Evolutionary conservation across 2,888 invertebrate species (phyloP).

Genomic region (Agrotis segetum): DNA sequence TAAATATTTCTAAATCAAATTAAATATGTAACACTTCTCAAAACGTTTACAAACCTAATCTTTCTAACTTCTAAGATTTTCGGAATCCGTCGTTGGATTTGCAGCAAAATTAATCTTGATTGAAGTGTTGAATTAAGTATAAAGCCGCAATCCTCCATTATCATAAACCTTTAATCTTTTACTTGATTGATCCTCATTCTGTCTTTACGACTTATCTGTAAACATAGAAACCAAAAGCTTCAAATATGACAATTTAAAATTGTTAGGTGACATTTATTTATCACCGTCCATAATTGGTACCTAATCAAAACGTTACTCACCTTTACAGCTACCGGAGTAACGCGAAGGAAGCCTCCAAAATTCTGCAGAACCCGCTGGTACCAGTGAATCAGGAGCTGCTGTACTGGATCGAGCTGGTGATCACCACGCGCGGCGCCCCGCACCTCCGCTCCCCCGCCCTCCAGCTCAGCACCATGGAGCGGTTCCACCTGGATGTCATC

Average conservation of each 20-base stretch:
- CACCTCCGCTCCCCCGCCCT: conserved; percentile 74
- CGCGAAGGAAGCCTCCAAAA: conserved; percentile 65
- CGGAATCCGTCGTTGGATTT: conserved; percentile 14
- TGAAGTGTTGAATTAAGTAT: conserved; percentile 10
- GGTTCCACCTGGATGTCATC: conserved; percentile 72
- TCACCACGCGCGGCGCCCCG: conserved; percentile 66
- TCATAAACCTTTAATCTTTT: conserved; percentile 19
- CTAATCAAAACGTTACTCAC: background rate
- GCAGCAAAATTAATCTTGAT: conserved; percentile 30
- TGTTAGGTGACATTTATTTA: background rate
- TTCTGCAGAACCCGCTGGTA: conserved; percentile 65
- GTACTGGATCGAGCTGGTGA: conserved; percentile 72
- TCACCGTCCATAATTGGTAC: too few species aligned
- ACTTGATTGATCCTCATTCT: conserved; percentile 16
- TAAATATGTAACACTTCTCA: conserved; percentile 1
- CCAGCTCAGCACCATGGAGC: conserved; percentile 65
- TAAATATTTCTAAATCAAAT: conserved; percentile 20
- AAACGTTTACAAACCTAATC: conserved; percentile 6
- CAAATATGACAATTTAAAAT: too few species aligned
- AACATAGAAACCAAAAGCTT: background rate
- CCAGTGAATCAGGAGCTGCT: conserved; percentile 70
- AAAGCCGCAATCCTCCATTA: conserved; percentile 14
- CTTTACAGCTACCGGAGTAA: conserved; percentile 69
- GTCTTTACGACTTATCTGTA: background rate
- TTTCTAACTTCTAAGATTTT: conserved; percentile 25